Conservation (phyloP, 2,113 vertebrate species). For the Procavia capensis region DNA sequence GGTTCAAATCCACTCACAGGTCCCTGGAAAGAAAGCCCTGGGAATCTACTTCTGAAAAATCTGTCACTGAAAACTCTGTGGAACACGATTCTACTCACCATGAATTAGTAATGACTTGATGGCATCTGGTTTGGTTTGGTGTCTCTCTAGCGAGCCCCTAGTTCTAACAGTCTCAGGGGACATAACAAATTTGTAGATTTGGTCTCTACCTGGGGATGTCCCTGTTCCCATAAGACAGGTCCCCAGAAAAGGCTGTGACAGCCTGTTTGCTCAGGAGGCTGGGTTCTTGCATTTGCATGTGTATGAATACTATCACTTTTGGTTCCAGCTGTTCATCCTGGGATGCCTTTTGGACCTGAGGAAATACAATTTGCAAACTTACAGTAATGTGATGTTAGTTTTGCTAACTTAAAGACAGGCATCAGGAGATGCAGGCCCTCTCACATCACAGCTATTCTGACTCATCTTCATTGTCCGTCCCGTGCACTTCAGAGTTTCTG, state of each 20-base stretch:
- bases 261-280: neutral
- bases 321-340: neutral
- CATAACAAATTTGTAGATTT: neutral
- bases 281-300: neutral
- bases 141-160: too few species aligned
- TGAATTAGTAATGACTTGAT: neutral
- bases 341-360: neutral
- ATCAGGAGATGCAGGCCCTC: slow-evolving; percentile 38
- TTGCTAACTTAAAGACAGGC: slow-evolving; percentile 72
- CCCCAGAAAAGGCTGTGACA: too few species aligned
- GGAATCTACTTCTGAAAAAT: neutral
- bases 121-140: neutral
- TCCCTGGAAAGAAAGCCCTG: neutral
- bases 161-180: neutral
- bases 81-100: neutral
- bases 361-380: slow-evolving; percentile 52
- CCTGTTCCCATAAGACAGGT: neutral
- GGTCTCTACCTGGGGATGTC: accelerated
- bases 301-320: neutral
- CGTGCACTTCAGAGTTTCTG: neutral
- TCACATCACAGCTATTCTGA: neutral
- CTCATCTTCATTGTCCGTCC: neutral
- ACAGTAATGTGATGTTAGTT: slow-evolving; percentile 58
- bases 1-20: neutral
- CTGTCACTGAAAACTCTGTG: neutral